phyloP scores from a whole-genome alignment of 2,797 vertebrate genomes.

The Gouania willdenowi region DNA sequence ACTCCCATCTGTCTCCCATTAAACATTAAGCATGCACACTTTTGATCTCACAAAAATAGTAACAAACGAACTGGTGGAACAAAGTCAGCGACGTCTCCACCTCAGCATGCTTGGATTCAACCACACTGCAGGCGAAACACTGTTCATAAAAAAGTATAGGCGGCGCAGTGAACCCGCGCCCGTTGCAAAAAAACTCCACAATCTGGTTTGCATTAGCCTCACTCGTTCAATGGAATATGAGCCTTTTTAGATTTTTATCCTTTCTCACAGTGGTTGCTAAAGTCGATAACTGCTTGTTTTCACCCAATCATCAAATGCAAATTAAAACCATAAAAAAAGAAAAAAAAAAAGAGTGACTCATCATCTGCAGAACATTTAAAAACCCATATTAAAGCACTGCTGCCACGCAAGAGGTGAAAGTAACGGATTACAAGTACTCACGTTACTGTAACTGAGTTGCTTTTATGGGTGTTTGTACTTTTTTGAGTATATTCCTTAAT shows the following conservation, averaged over 20 bases:
- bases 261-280: slow-evolving; percentile 43
- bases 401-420: no score
- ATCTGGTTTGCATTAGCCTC: slow-evolving; percentile 57
- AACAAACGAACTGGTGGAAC: slow-evolving; percentile 43
- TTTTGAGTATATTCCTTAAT: no score
- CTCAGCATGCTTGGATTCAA: slow-evolving; percentile 39
- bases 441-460: no score
- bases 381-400: no score
- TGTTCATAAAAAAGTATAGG: slow-evolving; percentile 10
- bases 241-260: slow-evolving; percentile 42
- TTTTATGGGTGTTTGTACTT: no score
- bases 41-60: slow-evolving; percentile 59
- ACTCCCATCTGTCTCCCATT: slow-evolving; percentile 43
- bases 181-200: slow-evolving; percentile 22
- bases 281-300: slow-evolving; percentile 54
- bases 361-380: background rate
- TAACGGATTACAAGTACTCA: no score
- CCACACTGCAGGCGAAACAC: slow-evolving; percentile 19
- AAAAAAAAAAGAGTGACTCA: background rate
- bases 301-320: slow-evolving; percentile 46
- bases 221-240: slow-evolving; percentile 46
- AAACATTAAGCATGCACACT: slow-evolving; percentile 44
- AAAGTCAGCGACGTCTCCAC: slow-evolving; percentile 41
- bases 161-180: slow-evolving; percentile 15
- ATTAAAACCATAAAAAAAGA: slow-evolving; percentile 4